Evolutionary conservation across 2,888 invertebrate genomes (phyloP), one percentile per base, ranked within the genome.

Genomic region (Polymixis flavicincta): DNA sequence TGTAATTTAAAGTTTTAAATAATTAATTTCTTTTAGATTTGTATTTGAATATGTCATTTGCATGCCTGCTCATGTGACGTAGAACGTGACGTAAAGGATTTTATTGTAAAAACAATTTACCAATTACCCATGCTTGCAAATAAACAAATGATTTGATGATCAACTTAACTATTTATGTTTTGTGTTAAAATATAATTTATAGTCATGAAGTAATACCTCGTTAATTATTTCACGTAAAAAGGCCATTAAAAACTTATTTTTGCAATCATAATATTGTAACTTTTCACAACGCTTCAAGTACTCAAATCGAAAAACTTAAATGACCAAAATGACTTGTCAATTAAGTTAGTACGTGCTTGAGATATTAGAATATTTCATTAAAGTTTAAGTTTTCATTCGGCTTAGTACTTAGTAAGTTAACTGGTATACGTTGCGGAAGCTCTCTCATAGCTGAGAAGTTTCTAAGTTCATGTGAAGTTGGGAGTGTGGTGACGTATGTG

Each of bases 321-420:
- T 69, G 19, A 61, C 74, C 37, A 67, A 76, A 84, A 83, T 76
- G 68, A 78, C 66, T 81, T 71, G 64, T 71, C 82, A 81, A 85
- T 83, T 85, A 80, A 71, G 59, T 77, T 80, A 32, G 25, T 17
- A 61, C 14, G 42, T n/a, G 63, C 61, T 69, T 55, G 14, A 74
- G 78, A 69, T 74, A 79, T 82, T 82, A 82, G 61, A 80, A 84
- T 87, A 82, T 83, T 85, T 77, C 73, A 86, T 80, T 80, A 74
- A 84, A 82, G 73, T 83, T 75, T 42, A 76, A 80, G 76, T 85
- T 90, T 82, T 78, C 84, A 85, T 83, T 86, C 83, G 73, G 80
- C 85, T 87, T 86, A 85, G 80, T 78, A 84, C 83, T 84, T 79
- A 84, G 82, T 84, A 77, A 86, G 84, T 85, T 78, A 82, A 85